Evolutionary conservation across 2,888 invertebrate genomes (phyloP).

Genomic region (Hermaeophaga mercurialis): DNA sequence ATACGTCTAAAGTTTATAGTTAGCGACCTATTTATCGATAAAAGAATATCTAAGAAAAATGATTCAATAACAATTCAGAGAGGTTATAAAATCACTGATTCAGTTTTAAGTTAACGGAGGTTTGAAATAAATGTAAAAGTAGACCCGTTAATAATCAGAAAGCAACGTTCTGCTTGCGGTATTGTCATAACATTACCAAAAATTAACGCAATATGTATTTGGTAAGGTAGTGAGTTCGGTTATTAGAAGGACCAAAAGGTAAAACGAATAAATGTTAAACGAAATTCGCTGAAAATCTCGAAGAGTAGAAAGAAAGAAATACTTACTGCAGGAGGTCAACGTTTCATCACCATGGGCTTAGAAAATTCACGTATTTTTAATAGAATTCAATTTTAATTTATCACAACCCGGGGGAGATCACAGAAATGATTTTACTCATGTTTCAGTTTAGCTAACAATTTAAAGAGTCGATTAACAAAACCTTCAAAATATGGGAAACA

Average conservation of each 20-base stretch:
- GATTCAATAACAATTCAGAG: too few species aligned
- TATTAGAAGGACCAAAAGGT: background rate
- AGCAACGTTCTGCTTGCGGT: background rate
- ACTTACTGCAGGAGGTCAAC: conserved; percentile 38
- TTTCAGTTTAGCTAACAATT: conserved; percentile 32
- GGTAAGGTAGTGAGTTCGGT: background rate
- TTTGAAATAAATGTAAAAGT: conserved; percentile 12
- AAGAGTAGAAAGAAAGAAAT: conserved; percentile 27
- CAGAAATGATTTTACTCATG: conserved; percentile 37
- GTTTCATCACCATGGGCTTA: conserved; percentile 34
- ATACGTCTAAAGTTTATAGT: background rate
- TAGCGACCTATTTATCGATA: too few species aligned
- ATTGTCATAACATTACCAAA: conserved; percentile 12
- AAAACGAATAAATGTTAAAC: background rate
- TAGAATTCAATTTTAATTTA: conserved; percentile 36
- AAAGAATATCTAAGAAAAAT: too few species aligned
- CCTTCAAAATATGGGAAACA: conserved; percentile 27
- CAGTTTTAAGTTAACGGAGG: background rate
- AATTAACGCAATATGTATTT: conserved; percentile 13
- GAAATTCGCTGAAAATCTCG: conserved; percentile 9
- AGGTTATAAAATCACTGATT: too few species aligned
- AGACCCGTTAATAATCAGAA: conserved; percentile 8
- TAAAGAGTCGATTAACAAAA: conserved; percentile 18
- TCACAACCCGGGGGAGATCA: conserved; percentile 41
- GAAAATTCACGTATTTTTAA: conserved; percentile 32